phyloP scores from a whole-genome alignment of 2,888 invertebrate species.

The Pandemis cinnamomeana region DNA sequence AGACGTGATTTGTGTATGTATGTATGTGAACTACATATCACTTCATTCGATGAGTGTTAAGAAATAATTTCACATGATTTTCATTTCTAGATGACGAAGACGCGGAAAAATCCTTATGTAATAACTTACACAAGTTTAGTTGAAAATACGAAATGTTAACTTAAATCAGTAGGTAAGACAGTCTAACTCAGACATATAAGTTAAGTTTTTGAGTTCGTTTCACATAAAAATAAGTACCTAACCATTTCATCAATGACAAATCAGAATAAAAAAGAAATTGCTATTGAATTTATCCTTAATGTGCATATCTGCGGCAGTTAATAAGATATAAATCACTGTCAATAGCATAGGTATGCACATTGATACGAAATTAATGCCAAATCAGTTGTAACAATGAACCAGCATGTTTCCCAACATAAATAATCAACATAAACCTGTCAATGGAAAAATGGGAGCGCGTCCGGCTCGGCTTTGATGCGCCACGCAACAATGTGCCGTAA shows the following conservation, averaged over 20 bases:
- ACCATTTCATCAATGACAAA: no score
- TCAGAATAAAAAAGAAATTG: no score
- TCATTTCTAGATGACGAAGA: no score
- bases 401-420: slow-evolving; percentile 15
- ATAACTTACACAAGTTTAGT: neutral
- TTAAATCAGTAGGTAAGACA: neutral
- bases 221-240: no score
- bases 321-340: neutral
- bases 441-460: slow-evolving; percentile 19
- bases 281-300: no score
- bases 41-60: no score
- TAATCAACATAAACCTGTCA: slow-evolving; percentile 30
- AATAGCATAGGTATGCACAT: neutral
- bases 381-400: slow-evolving; percentile 7
- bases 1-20: no score
- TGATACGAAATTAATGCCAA: neutral
- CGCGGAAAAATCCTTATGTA: no score
- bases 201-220: neutral
- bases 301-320: neutral
- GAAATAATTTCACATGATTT: no score
- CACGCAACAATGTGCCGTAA: slow-evolving; percentile 23
- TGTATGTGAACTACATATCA: no score
- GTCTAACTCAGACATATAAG: neutral
- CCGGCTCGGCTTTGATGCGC: slow-evolving; percentile 10
- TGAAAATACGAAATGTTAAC: neutral